Evolutionary conservation across 2,888 invertebrate species (phyloP), one percentile per base, ranked within the genome.

Genomic region (Cephus nigrinus): DNA sequence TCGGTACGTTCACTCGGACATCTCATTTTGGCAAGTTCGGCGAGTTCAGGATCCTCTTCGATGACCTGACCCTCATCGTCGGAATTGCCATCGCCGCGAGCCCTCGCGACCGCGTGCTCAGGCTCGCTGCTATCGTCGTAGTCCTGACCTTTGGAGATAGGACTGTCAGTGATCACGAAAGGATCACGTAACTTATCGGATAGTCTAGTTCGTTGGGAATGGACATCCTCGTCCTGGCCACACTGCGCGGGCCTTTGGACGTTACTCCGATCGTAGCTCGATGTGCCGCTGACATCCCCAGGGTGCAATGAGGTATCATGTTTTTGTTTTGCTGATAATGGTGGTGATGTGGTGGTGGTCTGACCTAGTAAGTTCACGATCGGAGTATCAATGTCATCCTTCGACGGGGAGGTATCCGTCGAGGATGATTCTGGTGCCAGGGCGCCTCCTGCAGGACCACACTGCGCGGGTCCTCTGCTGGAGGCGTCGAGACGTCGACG

Each of bases 1-100:
- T 98, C 98, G 4, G 97, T 96, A 82, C 97, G 94, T 92, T 97
- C 97, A 92, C 97, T 97, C 71, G 97, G 95, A 92, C 98, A 98
- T 84, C 98, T 93, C 81, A 98, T 93, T 90, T 96, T 95, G 15
- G 97, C 95, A 86, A 97, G 94, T 91, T 97, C 97, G 79, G 95
- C 96, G 15, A 95, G 93, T 91, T 97, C 97, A 69, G 95, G 95
- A 90, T 96, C 96, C 85, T 96, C 95, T 89, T 95, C 95, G 83
- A 92, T 92, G 85, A 93, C 85, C 1, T 82, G 80, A 12, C 80
- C 81, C 80, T 90, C 91, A 81, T 91, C 89, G 83, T 90, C 89
- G 75, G 90, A 90, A 83, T 89, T 90, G 32, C 90, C 90, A 81
- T 91, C 90, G 78, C 90, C 90, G 83, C 88, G 88, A 79, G 90